Evolutionary conservation across 2,888 invertebrate genomes (phyloP).

Genomic region (Rosalia funebris): DNA sequence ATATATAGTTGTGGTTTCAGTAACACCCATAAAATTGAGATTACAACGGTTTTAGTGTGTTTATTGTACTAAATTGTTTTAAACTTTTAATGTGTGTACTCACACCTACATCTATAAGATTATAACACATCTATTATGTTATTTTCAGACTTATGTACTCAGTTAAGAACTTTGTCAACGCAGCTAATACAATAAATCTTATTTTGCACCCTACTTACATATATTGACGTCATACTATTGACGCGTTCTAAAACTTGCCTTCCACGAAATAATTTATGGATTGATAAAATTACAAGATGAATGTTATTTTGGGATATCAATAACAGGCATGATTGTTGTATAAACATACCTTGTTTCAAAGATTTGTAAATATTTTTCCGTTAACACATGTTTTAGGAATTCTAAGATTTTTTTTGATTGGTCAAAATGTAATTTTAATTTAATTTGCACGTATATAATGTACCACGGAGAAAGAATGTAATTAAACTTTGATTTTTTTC

Average conservation of each 20-base stretch:
- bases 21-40: slow-evolving; percentile 2
- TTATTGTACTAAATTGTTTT: slow-evolving; percentile 1
- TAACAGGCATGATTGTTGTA: too few species aligned
- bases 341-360: too few species aligned
- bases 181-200: slow-evolving; percentile 6
- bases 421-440: too few species aligned
- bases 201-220: neutral
- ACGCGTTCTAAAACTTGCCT: neutral
- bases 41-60: slow-evolving; percentile 6
- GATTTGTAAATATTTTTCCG: too few species aligned
- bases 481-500: too few species aligned
- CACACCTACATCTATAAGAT: slow-evolving; percentile 1
- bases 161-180: neutral
- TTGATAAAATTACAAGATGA: slow-evolving; percentile 2
- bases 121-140: neutral
- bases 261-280: slow-evolving; percentile 7
- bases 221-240: slow-evolving; percentile 21
- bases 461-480: too few species aligned
- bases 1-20: neutral
- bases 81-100: neutral
- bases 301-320: too few species aligned
- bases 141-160: slow-evolving; percentile 1
- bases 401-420: too few species aligned
- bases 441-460: too few species aligned
- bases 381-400: too few species aligned